Percentiles rank a stretch among this genome's conserved stretches.
Evolutionary conservation across 2,113 vertebrate genomes (phyloP).

Genomic region (Strix aluco): DNA sequence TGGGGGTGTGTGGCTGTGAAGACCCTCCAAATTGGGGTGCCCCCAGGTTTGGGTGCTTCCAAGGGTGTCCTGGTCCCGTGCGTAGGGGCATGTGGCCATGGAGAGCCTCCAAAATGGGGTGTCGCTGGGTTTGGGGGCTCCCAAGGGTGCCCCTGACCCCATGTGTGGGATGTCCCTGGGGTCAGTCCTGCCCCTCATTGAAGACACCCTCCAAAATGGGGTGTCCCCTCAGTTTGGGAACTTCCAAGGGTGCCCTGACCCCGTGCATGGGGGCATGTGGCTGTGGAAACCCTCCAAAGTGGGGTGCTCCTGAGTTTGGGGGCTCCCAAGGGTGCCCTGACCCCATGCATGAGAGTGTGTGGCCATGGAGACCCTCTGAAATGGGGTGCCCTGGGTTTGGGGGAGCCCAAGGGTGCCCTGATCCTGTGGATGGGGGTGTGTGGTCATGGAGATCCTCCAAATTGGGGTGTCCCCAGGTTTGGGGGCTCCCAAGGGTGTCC

Average conservation of each 20-base stretch:
- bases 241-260: too few relatives aligned
- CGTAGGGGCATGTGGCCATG: not conserved
- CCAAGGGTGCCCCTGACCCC: not conserved
- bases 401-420: not conserved
- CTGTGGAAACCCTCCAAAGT: too few relatives aligned
- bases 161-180: too few relatives aligned
- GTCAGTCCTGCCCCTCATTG: too few relatives aligned
- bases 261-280: too few relatives aligned
- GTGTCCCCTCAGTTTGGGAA: not conserved
- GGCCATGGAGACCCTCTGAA: not conserved
- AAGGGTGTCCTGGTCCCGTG: accelerated
- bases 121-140: not conserved
- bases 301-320: not conserved
- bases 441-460: too few relatives aligned
- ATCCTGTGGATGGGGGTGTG: too few relatives aligned
- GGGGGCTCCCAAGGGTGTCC: too few relatives aligned
- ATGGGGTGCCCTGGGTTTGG: not conserved
- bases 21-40: not conserved
- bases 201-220: not conserved
- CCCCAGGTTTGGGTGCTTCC: not conserved
- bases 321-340: not conserved
- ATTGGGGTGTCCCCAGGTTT: not conserved
- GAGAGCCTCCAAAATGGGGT: not conserved
- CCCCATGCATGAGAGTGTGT: accelerated
- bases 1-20: too few relatives aligned